These are phyloP conservation scores for Neopipo cinnamomea DNA, from an alignment of 2,113 vertebrate genomes.

Conservation along the genomic window DNA sequence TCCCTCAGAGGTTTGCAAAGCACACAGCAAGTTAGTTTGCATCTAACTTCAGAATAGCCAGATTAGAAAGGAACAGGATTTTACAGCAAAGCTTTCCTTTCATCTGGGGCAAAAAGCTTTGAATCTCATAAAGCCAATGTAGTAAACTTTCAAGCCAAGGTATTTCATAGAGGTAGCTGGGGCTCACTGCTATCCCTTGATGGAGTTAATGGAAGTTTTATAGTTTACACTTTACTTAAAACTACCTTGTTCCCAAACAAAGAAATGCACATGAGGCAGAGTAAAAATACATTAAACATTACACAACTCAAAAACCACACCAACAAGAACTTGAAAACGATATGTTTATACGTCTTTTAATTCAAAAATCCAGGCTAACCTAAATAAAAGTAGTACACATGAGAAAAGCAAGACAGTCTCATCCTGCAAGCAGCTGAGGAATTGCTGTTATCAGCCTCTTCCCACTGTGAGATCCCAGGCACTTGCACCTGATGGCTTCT, in stretches of 20 bases:
- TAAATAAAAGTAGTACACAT: neutral
- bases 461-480: neutral
- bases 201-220: slow-evolving; percentile 41
- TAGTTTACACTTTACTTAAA: slow-evolving; percentile 29
- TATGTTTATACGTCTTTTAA: neutral
- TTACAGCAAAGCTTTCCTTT: slow-evolving; percentile 43
- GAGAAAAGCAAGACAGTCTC: neutral
- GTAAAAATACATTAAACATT: neutral
- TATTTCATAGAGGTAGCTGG: neutral
- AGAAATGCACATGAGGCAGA: neutral
- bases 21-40: neutral
- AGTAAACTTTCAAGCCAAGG: slow-evolving; percentile 46
- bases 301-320: neutral
- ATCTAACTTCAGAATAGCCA: neutral
- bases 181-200: neutral
- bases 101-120: slow-evolving; percentile 37
- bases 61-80: neutral
- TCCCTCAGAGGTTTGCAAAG: neutral
- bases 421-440: neutral
- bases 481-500: neutral
- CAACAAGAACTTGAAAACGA: neutral
- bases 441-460: neutral
- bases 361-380: neutral
- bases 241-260: neutral
- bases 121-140: slow-evolving; percentile 18